Conservation (phyloP, 2,797 vertebrate genomes). For the Sebastes matsubarae region DNA sequence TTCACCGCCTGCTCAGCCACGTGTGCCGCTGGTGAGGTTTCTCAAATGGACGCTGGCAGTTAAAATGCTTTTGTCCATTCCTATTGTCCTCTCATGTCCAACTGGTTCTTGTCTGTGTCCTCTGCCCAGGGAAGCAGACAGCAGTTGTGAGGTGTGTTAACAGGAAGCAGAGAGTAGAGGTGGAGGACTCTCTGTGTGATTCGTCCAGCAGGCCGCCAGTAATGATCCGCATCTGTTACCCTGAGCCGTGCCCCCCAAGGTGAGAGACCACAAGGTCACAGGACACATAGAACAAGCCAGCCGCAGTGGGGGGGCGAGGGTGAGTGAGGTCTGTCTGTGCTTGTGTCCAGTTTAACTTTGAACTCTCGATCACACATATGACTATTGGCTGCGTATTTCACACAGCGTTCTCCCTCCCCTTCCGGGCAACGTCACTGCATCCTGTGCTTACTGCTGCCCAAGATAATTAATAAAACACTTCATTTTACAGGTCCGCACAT, state of each 20-base stretch:
- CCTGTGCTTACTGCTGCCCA: accelerated
- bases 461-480: no score
- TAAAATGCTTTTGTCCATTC: neutral
- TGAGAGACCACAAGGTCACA: slow-evolving; percentile 52
- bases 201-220: slow-evolving; percentile 79
- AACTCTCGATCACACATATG: no score
- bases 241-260: slow-evolving; percentile 88
- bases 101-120: neutral
- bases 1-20: slow-evolving; percentile 89
- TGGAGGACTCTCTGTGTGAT: slow-evolving; percentile 84
- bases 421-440: no score
- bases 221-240: slow-evolving; percentile 86
- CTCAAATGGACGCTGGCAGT: neutral
- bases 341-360: no score
- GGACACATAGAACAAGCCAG: neutral
- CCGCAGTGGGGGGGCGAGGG: neutral
- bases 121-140: slow-evolving; percentile 85
- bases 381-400: neutral
- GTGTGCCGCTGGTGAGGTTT: slow-evolving; percentile 86
- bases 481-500: no score
- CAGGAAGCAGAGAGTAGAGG: slow-evolving; percentile 74
- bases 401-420: accelerated
- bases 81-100: neutral
- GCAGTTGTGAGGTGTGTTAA: slow-evolving; percentile 88
- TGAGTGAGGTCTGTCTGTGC: neutral